Base-by-base conservation (phyloP, 1,140 invertebrate species). In the Melanaphis sacchari region DNA sequence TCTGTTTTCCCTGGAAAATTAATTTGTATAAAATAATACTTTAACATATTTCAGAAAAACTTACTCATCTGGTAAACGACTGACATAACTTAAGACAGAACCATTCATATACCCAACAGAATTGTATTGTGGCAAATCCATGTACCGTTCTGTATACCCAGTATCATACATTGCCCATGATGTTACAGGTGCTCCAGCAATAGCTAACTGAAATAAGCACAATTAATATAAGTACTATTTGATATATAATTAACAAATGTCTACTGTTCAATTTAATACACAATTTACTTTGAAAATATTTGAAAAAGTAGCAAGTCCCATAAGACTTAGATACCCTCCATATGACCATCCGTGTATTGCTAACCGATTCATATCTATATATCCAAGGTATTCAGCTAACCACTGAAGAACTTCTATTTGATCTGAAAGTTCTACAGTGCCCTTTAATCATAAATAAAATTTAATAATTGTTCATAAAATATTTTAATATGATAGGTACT, bases 261-360 rank as follows among this genome's bases (percentile, higher is more conserved):
- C 0, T 84, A 84, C 40, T 84, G 82, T 41, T 93, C 43, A 36
- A 93, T 36, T 38, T 59, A 89, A 49, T 18, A 76, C 26, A 66
- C 11, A 87, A 54, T 88, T 94, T 95, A 98, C 96, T 96, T 98
- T 98, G 95, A 98, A 98, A 85, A 98, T 95, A 94, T 97, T 96
- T 4, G 98, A 97, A 95, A 97, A 96, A 88, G 98, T 97, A 94
- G 97, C 97, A 38, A 98, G 95, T 8, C 97, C 98, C 96, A 98
- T 98, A 46, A 98, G 96, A 94, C 97, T 98, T 8, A 98, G 96
- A 95, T 98, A 98, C 40, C 98, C 97, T 52, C 99, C 99, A 95
- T 99, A 99, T 87, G 99, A 99, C 99, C 99, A 99, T 15, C 99
- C 99, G 95, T 99, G 98, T 94, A 99, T 98, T 11, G 98, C 99